phyloP scores from a whole-genome alignment of 2,113 vertebrate species.

The Sorex araneus region DNA sequence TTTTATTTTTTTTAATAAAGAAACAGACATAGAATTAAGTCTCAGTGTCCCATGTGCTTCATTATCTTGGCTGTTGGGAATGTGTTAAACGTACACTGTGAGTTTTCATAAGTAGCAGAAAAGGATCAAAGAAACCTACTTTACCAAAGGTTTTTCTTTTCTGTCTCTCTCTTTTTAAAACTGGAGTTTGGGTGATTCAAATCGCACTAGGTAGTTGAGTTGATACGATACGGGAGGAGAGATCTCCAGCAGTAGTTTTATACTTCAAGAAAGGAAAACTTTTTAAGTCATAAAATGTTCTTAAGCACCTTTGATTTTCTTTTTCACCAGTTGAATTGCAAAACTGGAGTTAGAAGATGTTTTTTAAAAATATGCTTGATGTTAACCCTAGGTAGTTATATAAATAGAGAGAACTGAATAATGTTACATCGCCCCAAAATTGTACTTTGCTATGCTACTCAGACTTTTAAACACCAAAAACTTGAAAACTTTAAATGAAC shows the following conservation, averaged over 20 bases:
- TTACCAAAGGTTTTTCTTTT: constrained; percentile 80
- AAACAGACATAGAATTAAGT: constrained; percentile 79
- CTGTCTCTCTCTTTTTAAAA: constrained; percentile 41
- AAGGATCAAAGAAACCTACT: constrained; percentile 73
- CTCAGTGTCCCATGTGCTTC: constrained; percentile 71
- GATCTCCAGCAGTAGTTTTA: constrained; percentile 85
- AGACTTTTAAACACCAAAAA: constrained; percentile 84
- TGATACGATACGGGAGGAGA: constrained; percentile 83
- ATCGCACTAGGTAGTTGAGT: constrained; percentile 82
- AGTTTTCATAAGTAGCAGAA: constrained; percentile 80
- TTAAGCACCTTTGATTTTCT: constrained; percentile 87
- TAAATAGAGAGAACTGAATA: constrained; percentile 84
- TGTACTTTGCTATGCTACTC: constrained; percentile 77
- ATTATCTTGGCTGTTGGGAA: constrained; percentile 81
- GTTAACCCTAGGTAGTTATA: constrained; percentile 85
- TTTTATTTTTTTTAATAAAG: constrained; percentile 75
- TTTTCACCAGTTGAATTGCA: constrained; percentile 85
- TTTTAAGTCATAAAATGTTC: constrained; percentile 85
- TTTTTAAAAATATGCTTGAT: constrained; percentile 86
- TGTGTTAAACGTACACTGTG: constrained; percentile 76
- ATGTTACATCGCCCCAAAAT: constrained; percentile 81
- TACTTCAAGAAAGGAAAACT: constrained; percentile 86
- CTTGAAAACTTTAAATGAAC: constrained; percentile 81
- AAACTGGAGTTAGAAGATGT: constrained; percentile 87
- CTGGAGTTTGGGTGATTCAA: constrained; percentile 79